Evolutionary conservation across 1,140 invertebrate genomes (phyloP).

Genomic region (Cataglyphis hispanica): DNA sequence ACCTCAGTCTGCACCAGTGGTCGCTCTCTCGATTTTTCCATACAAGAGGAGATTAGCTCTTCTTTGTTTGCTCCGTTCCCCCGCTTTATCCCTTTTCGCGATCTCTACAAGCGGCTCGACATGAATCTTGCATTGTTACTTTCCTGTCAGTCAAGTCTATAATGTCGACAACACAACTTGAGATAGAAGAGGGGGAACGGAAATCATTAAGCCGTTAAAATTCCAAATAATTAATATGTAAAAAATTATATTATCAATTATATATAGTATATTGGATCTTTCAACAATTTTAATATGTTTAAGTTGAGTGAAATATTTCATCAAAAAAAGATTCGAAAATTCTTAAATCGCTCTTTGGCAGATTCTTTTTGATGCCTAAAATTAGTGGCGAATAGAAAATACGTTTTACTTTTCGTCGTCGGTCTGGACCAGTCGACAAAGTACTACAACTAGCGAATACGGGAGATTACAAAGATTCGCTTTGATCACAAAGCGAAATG

Average conservation of each 20-base stretch:
- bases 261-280: background rate
- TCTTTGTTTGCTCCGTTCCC: constrained; percentile 48
- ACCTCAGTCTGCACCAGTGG: constrained; percentile 41
- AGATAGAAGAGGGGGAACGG: background rate
- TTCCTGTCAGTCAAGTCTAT: background rate
- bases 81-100: background rate
- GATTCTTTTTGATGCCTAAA: background rate
- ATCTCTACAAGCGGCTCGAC: background rate
- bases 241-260: background rate
- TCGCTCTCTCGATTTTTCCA: constrained; percentile 63
- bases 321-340: background rate
- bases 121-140: background rate
- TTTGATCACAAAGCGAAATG: constrained; percentile 75
- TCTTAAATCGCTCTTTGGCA: background rate
- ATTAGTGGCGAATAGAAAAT: constrained; percentile 19
- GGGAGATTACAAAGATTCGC: constrained; percentile 42
- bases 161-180: background rate
- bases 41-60: constrained; percentile 69
- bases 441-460: constrained; percentile 8
- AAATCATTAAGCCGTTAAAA: background rate
- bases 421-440: constrained; percentile 9
- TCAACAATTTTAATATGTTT: background rate
- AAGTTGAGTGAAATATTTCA: background rate
- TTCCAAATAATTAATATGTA: background rate
- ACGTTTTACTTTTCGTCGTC: constrained; percentile 53